A percentile compares a stretch with the other conserved stretches of the same genome.
These are phyloP conservation scores for Kryptolebias marmoratus DNA, from an alignment of 2,113 vertebrate species.

Conservation along the genomic window DNA sequence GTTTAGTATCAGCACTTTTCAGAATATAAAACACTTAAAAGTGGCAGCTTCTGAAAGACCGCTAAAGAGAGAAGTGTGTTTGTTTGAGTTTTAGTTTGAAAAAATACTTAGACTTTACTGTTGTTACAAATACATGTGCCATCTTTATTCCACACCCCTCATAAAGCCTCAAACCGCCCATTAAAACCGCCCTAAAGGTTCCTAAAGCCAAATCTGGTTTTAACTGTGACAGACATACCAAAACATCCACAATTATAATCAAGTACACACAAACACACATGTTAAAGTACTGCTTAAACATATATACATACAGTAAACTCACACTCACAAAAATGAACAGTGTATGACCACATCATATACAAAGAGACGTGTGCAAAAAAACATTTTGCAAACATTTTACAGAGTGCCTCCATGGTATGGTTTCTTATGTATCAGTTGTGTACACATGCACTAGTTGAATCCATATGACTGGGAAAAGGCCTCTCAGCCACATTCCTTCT, in stretches of 20 bases:
- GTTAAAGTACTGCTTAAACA: not conserved
- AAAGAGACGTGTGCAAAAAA: conserved; percentile 1
- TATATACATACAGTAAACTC: conserved; percentile 7
- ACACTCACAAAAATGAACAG: conserved; percentile 2
- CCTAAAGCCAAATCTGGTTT: not conserved
- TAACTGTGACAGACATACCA: not conserved
- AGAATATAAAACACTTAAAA: too few relatives aligned
- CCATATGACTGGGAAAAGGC: conserved; percentile 32
- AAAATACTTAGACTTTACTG: not conserved
- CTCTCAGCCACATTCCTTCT: conserved; percentile 33
- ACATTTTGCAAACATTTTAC: conserved; percentile 24
- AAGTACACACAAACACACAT: not conserved
- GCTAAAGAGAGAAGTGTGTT: not conserved
- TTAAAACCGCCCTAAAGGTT: not conserved
- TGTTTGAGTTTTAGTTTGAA: not conserved
- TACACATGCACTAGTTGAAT: conserved; percentile 25
- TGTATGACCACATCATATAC: not conserved
- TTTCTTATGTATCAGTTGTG: conserved; percentile 13
- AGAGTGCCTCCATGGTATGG: conserved; percentile 20
- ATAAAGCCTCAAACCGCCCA: not conserved
- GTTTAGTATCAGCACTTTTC: too few relatives aligned
- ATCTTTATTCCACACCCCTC: not conserved
- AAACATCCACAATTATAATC: not conserved
- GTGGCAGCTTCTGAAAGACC: too few relatives aligned
- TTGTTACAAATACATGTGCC: not conserved